Conservation (phyloP, 2,113 vertebrate genomes). For the Chionomys nivalis region DNA sequence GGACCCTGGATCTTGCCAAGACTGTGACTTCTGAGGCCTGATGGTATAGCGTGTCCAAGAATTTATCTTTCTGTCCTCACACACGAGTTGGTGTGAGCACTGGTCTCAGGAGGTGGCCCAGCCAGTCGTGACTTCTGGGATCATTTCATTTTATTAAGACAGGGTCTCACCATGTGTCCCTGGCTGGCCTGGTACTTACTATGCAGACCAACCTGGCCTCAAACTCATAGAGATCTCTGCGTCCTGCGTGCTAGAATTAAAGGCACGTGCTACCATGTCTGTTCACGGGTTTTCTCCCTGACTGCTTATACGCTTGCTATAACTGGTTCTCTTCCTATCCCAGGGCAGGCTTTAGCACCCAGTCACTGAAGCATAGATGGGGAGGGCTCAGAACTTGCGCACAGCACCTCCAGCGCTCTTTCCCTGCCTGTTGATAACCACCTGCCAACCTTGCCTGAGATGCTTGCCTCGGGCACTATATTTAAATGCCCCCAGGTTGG, state of each 20-base stretch:
- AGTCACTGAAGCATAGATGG: background rate
- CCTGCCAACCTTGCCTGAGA: background rate
- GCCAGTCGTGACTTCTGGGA: background rate
- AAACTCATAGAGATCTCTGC: background rate
- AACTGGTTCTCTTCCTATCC: background rate
- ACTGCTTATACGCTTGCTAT: too few relatives aligned
- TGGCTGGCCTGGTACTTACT: background rate
- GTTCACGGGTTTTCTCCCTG: background rate
- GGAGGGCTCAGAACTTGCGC: fast-evolving
- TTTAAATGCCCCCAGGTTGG: background rate
- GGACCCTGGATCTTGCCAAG: background rate
- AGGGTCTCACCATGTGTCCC: background rate
- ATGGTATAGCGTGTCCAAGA: background rate
- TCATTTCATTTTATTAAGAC: background rate
- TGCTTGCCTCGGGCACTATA: too few relatives aligned
- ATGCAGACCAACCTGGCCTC: background rate
- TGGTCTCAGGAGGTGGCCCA: background rate
- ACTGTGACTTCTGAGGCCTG: background rate
- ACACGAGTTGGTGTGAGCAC: fast-evolving
- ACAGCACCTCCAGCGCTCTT: background rate
- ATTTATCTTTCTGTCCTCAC: fast-evolving
- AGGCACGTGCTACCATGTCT: background rate
- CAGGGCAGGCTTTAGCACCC: background rate
- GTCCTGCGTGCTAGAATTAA: background rate
- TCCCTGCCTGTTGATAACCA: too few relatives aligned